Evolutionary conservation across 2,113 vertebrate genomes (phyloP).

Genomic region (Hemibagrus wyckioides): DNA sequence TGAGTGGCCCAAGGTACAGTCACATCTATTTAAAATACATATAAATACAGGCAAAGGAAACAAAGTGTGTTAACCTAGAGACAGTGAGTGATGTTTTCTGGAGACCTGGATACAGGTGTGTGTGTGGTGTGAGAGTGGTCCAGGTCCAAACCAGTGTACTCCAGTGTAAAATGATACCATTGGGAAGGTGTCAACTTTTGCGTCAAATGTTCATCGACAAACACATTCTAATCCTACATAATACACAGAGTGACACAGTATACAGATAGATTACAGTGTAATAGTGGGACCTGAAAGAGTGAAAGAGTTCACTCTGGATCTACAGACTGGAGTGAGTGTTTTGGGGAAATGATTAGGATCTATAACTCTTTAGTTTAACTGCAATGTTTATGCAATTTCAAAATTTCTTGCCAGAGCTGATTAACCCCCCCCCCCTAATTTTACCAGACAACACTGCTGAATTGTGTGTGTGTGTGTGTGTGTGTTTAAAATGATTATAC

Average conservation of each 20-base stretch:
- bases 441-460: neutral
- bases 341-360: neutral
- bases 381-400: neutral
- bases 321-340: neutral
- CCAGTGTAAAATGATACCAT: neutral
- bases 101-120: neutral
- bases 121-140: neutral
- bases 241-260: neutral
- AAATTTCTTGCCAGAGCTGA: neutral
- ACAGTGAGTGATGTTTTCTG: neutral
- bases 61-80: neutral
- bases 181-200: neutral
- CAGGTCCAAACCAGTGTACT: neutral
- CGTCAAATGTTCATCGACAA: neutral
- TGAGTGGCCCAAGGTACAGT: neutral
- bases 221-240: neutral
- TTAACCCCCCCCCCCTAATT: neutral
- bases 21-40: neutral
- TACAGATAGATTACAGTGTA: neutral
- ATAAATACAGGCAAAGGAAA: neutral
- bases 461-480: neutral
- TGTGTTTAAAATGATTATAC: neutral
- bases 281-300: neutral
- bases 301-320: neutral
- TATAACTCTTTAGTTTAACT: neutral